phyloP scores from a whole-genome alignment of 2,888 invertebrate genomes.

The Incurvaria masculella region DNA sequence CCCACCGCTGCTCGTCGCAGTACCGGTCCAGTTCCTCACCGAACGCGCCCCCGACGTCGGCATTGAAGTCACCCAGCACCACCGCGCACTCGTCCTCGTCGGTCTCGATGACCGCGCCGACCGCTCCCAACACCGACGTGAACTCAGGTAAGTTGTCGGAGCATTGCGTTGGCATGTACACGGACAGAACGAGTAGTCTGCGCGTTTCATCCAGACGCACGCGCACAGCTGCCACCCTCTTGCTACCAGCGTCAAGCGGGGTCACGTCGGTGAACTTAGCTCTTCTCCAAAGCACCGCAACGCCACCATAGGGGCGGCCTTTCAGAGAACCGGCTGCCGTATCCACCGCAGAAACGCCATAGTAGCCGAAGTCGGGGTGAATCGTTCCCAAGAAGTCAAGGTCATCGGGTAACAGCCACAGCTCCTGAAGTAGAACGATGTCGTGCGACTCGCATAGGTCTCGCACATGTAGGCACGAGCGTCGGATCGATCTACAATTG shows the following conservation, averaged over 20 bases:
- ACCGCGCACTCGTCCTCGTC: neutral
- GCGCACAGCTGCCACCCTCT: constrained; percentile 14
- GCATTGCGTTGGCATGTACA: constrained; percentile 19
- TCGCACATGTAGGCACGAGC: too few species aligned
- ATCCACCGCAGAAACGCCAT: constrained; percentile 12
- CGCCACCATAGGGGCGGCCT: constrained; percentile 13
- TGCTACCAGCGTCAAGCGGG: constrained; percentile 12
- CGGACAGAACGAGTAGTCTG: constrained; percentile 13
- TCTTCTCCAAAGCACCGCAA: constrained; percentile 11
- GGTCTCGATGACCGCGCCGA: neutral
- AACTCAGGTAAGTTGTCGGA: constrained; percentile 13
- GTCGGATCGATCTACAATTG: too few species aligned
- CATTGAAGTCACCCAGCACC: neutral
- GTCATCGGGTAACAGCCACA: constrained; percentile 8
- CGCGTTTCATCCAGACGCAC: constrained; percentile 4
- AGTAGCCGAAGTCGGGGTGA: constrained; percentile 11
- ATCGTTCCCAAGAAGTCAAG: too few species aligned
- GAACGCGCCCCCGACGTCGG: neutral
- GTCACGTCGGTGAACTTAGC: constrained; percentile 8
- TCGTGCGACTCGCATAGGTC: neutral
- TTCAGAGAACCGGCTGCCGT: constrained; percentile 7
- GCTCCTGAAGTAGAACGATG: neutral
- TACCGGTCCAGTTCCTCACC: neutral
- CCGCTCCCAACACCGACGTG: neutral
- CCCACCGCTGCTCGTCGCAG: neutral